These are phyloP conservation scores for Tyto alba DNA, from an alignment of 2,113 vertebrate genomes.

Conservation along the genomic window DNA sequence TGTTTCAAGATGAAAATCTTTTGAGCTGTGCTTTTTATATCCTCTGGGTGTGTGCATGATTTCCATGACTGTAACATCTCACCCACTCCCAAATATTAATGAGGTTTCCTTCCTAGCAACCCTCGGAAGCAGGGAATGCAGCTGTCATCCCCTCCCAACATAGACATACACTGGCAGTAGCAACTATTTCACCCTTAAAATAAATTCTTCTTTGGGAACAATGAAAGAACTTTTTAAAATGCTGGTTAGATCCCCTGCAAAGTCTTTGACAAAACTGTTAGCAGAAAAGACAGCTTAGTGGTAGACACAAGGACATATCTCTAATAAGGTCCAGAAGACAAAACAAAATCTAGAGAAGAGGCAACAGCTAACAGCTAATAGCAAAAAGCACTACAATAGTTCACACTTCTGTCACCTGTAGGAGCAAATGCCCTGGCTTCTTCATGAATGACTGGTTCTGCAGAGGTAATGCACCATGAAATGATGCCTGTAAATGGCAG, in stretches of 20 bases:
- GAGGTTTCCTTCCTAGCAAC: neutral
- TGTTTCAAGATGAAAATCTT: neutral
- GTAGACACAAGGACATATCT: neutral
- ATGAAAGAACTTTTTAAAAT: neutral
- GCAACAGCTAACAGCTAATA: neutral
- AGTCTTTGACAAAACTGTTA: neutral
- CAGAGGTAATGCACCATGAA: neutral
- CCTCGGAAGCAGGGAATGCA: neutral
- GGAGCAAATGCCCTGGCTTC: neutral
- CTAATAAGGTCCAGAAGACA: neutral
- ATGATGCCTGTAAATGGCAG: neutral
- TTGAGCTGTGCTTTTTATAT: neutral
- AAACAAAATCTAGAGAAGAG: neutral
- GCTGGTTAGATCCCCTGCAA: neutral
- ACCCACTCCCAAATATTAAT: neutral
- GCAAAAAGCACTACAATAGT: neutral
- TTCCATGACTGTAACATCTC: neutral
- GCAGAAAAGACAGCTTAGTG: neutral
- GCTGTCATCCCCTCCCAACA: neutral
- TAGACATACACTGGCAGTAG: neutral
- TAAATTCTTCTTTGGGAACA: neutral
- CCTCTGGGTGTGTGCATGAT: accelerated
- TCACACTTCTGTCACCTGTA: neutral
- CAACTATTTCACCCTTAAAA: neutral
- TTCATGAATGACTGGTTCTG: neutral